phyloP scores from a whole-genome alignment of 2,113 vertebrate genomes.

The Periophthalmodon schlosseri region DNA sequence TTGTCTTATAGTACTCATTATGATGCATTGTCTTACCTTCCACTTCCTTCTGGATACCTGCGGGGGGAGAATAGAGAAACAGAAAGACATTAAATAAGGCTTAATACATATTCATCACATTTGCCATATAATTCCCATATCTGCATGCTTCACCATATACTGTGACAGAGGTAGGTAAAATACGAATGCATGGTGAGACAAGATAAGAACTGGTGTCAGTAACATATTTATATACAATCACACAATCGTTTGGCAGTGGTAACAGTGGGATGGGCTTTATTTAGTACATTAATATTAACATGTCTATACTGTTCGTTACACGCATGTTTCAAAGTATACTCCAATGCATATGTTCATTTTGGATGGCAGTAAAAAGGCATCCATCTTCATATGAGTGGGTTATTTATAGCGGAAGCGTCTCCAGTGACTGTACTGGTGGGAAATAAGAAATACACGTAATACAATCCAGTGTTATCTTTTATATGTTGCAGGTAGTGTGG shows the following conservation, averaged over 20 bases:
- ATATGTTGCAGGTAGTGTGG: neutral
- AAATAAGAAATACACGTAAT: neutral
- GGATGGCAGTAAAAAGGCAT: neutral
- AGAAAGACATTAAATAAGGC: slow-evolving; percentile 47
- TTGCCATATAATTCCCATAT: slow-evolving; percentile 1
- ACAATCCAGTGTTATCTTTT: slow-evolving; percentile 2
- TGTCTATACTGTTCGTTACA: neutral
- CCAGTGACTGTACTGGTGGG: neutral
- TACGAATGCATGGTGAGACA: neutral
- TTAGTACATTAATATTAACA: neutral
- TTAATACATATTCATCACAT: slow-evolving; percentile 19
- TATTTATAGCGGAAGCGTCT: neutral
- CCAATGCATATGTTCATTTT: neutral
- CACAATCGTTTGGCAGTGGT: neutral
- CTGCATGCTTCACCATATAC: neutral
- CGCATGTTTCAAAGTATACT: neutral
- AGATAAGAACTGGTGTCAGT: neutral
- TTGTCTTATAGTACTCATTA: slow-evolving; percentile 41
- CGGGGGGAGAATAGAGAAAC: slow-evolving; percentile 41
- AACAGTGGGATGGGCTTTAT: slow-evolving; percentile 5
- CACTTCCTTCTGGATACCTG: slow-evolving; percentile 77
- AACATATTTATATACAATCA: slow-evolving; percentile 1
- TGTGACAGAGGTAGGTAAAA: neutral
- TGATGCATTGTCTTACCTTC: slow-evolving; percentile 77
- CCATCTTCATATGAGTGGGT: neutral